phyloP scores from a whole-genome alignment of 2,113 vertebrate genomes.

The Strix uralensis region DNA sequence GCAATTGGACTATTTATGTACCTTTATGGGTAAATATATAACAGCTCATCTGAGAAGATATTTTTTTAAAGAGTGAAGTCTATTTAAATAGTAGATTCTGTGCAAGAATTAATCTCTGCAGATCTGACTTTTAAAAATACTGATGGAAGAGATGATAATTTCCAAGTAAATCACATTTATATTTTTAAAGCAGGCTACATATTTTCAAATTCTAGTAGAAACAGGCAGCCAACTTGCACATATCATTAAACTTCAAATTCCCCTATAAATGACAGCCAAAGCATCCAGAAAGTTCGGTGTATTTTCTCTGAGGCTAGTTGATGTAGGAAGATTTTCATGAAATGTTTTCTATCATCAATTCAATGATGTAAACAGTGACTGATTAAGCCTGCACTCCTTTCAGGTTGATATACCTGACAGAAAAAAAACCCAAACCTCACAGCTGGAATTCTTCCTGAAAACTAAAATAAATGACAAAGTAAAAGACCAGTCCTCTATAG shows the following conservation, averaged over 20 bases:
- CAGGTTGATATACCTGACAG: slow-evolving; percentile 41
- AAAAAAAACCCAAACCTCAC: not conserved
- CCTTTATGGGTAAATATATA: slow-evolving; percentile 4
- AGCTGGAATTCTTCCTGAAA: slow-evolving; percentile 58
- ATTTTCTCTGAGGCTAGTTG: slow-evolving; percentile 29
- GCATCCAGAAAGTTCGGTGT: not conserved
- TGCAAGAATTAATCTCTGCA: slow-evolving; percentile 6
- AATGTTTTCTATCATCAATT: slow-evolving; percentile 28
- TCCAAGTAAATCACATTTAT: not conserved
- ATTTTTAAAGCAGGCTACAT: slow-evolving; percentile 15
- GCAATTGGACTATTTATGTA: not conserved
- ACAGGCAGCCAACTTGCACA: not conserved
- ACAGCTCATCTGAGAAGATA: not conserved
- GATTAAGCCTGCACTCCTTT: slow-evolving; percentile 45
- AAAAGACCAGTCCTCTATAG: slow-evolving; percentile 53
- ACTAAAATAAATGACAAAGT: slow-evolving; percentile 60
- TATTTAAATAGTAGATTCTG: not conserved
- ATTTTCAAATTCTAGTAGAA: slow-evolving; percentile 26
- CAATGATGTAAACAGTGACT: slow-evolving; percentile 43
- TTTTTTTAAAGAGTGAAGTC: not conserved
- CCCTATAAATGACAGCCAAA: slow-evolving; percentile 30
- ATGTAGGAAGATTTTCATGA: slow-evolving; percentile 14
- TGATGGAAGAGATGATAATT: not conserved
- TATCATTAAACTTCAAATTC: slow-evolving; percentile 45
- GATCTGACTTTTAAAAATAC: not conserved